Evolutionary conservation across 2,888 invertebrate species (phyloP).

Genomic region (Gortyna flavago): DNA sequence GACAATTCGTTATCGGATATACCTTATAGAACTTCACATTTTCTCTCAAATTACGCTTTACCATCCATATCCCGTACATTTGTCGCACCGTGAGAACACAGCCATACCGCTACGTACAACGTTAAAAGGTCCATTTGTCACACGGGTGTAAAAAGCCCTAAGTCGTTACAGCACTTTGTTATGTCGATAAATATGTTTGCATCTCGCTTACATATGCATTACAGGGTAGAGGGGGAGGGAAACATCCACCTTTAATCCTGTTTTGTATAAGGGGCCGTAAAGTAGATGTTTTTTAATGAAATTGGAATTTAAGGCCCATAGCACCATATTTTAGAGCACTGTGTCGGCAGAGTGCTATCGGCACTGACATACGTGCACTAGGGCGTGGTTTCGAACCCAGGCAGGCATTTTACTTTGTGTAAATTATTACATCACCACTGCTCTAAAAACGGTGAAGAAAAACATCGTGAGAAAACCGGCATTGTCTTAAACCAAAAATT

Average conservation of each 20-base stretch:
- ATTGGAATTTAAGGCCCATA: constrained; percentile 1
- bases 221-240: background rate
- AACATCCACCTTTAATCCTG: constrained; percentile 27
- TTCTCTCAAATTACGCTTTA: constrained; percentile 25
- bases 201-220: constrained; percentile 45
- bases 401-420: background rate
- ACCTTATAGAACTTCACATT: background rate
- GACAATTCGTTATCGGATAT: background rate
- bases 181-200: constrained; percentile 64
- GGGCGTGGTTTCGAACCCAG: background rate
- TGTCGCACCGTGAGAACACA: constrained; percentile 13
- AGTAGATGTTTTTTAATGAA: constrained; percentile 1
- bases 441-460: background rate
- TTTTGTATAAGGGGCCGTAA: constrained; percentile 25
- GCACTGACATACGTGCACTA: background rate
- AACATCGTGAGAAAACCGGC: background rate
- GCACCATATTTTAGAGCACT: background rate
- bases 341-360: background rate
- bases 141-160: constrained; percentile 56
- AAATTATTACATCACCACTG: background rate
- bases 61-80: constrained; percentile 9
- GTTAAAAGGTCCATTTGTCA: constrained; percentile 70
- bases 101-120: constrained; percentile 38
- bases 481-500: background rate
- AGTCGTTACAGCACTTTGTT: constrained; percentile 58